These are phyloP conservation scores for Chelmon rostratus DNA, from an alignment of 2,797 vertebrate species.

Conservation along the genomic window DNA sequence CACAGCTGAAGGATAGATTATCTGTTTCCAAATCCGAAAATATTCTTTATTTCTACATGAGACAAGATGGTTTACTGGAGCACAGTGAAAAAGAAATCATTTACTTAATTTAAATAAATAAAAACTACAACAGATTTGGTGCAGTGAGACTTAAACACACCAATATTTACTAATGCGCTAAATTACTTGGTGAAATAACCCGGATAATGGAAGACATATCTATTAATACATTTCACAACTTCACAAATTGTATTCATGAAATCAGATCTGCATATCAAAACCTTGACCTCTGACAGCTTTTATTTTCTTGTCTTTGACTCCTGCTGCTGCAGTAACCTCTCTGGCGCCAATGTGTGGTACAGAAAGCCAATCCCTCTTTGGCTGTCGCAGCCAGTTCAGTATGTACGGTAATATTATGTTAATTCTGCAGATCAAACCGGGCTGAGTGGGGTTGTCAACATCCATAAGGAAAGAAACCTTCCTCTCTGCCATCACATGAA, in stretches of 20 bases:
- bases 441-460: conserved; percentile 80
- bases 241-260: conserved; percentile 8
- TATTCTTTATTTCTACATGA: conserved; percentile 16
- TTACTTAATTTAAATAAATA: conserved; percentile 25
- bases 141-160: neutral
- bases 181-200: neutral
- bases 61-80: conserved; percentile 2
- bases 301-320: conserved; percentile 39
- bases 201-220: neutral
- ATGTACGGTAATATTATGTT: conserved; percentile 77
- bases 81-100: neutral
- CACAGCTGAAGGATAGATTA: conserved; percentile 23
- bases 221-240: neutral
- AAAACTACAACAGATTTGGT: neutral
- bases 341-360: conserved; percentile 40
- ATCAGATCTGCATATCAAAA: conserved; percentile 33
- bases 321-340: conserved; percentile 45
- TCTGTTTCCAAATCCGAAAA: conserved; percentile 22
- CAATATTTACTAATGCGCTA: conserved; percentile 1
- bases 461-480: conserved; percentile 75
- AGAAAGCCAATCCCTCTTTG: conserved; percentile 61
- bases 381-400: conserved; percentile 67
- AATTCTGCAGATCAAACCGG: conserved; percentile 81
- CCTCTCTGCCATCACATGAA: conserved; percentile 69
- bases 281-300: conserved; percentile 34